Evolutionary conservation across 2,113 vertebrate species (phyloP).

Genomic region (Hippocampus zosterae): DNA sequence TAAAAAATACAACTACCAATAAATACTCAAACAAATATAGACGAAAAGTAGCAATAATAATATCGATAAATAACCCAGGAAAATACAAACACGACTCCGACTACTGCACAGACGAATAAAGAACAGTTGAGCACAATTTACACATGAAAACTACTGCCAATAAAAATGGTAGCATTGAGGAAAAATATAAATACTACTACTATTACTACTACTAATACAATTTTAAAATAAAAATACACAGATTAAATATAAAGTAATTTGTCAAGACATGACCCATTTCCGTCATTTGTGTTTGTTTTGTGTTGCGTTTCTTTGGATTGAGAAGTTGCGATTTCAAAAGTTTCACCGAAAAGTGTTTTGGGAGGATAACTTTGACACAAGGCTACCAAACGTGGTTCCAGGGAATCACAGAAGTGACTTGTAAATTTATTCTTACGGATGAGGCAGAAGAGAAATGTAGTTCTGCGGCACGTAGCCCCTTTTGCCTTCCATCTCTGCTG

Average conservation of each 20-base stretch:
- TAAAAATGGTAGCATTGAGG: background rate
- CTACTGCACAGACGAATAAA: no score
- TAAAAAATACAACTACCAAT: no score
- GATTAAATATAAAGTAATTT: background rate
- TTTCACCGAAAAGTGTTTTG: no score
- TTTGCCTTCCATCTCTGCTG: constrained; percentile 81
- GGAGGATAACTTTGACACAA: no score
- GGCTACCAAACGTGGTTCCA: background rate
- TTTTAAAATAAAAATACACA: background rate
- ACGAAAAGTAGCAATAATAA: no score
- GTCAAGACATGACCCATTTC: background rate
- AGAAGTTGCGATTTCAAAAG: no score
- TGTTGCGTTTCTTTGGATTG: no score
- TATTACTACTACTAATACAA: background rate
- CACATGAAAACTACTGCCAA: background rate
- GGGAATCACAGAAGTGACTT: background rate
- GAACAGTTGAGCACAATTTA: no score
- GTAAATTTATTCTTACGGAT: constrained; percentile 73
- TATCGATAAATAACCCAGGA: no score
- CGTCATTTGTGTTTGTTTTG: no score
- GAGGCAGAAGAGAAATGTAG: constrained; percentile 87
- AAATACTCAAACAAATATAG: no score
- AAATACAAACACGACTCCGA: no score
- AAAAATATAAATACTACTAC: background rate
- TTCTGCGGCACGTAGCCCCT: constrained; percentile 90